phyloP scores from a whole-genome alignment of 23 tunicate genomes.

The Trididemnum miniatum region DNA sequence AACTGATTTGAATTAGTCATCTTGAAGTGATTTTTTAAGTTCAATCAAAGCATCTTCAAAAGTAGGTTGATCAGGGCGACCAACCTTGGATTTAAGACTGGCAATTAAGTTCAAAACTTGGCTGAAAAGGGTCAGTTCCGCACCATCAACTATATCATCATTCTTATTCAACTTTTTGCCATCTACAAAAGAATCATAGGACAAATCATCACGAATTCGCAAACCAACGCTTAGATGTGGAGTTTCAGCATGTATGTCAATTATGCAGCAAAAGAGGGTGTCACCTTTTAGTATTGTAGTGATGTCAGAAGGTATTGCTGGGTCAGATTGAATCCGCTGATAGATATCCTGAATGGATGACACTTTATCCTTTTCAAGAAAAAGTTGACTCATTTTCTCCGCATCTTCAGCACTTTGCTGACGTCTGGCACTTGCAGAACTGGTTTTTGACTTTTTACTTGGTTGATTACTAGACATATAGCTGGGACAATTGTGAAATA shows the following conservation, averaged over 20 bases:
- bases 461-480: conserved; percentile 17
- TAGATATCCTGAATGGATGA: background rate
- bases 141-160: conserved; percentile 3
- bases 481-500: background rate
- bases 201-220: conserved; percentile 15
- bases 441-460: background rate
- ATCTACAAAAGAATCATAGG: background rate
- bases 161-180: background rate
- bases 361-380: conserved; percentile 16
- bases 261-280: background rate
- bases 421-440: conserved; percentile 26
- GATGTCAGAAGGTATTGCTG: conserved; percentile 1
- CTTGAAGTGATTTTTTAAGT: background rate
- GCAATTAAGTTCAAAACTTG: conserved; percentile 5
- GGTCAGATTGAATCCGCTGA: conserved; percentile 14
- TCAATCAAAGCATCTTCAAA: background rate
- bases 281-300: background rate
- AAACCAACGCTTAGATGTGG: conserved; percentile 7
- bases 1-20: background rate
- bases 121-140: conserved; percentile 11
- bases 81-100: background rate
- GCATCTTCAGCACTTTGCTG: conserved; percentile 12
- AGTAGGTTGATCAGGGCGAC: background rate
- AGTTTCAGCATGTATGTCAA: conserved; percentile 1
- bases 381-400: background rate